Evolutionary conservation across 2,113 vertebrate species (phyloP), one percentile per base, ranked within the genome.

Genomic region (Melierax canorus): DNA sequence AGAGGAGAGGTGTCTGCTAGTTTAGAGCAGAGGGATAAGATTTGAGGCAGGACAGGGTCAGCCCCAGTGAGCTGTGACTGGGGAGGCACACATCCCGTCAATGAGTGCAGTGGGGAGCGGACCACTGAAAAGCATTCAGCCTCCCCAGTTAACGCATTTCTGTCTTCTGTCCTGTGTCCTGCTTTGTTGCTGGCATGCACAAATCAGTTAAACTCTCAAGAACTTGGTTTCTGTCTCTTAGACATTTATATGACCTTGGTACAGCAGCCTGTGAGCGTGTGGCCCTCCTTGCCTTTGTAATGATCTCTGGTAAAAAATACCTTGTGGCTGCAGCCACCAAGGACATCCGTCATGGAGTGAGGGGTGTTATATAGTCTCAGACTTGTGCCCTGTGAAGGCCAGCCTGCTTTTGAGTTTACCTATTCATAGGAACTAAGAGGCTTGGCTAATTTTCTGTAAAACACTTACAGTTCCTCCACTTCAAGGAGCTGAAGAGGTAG

Each of bases 301-400:
- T 7, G 19, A 5, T n/a, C 63, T 79, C 56, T 48, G 89, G 43
- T n/a, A n/a, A 36, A 8, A 15, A 50, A 50, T 10, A 43, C 43
- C 55, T 23, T 9, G 27, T 2, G 3, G 56, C 69, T 58, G 69
- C 87, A 39, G 72, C 38, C 74, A 22, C 68, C 2, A 0, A 20
- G 39, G 39, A 34, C 1, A 1, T 50, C n/a, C 1, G 0, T 30
- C 69, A 6, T 9, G 0, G 50, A 62, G n/a, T 4, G 5, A 46
- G 48, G 23, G 41, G 4, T 30, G 48, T 58, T 50, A 10, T 1
- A 34, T 39, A 27, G 0, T 19, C 69, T 76, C 86, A 20, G 30
- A 26, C 36, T 62, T 8, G 27, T 62, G 60, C n/a, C 36, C 68
- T 45, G 32, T 17, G 3, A 2, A 75, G 75, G 56, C 68, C 55